Base-by-base conservation (phyloP, 2,888 invertebrate genomes). In the Strigamia crassipes region DNA sequence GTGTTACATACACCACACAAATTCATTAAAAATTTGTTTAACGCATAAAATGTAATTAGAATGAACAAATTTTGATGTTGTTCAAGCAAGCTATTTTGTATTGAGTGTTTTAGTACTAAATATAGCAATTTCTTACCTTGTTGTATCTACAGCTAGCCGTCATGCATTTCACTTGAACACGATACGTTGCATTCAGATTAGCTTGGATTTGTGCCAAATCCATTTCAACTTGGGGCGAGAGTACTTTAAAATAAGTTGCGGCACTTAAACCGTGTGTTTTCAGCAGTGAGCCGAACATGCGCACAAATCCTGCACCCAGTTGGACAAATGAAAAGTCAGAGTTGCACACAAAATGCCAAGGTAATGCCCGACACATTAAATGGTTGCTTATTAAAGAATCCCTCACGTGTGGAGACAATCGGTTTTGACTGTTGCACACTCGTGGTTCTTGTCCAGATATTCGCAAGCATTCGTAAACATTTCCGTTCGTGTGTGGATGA, bases 281-380 rank as follows among this genome's bases (percentile, higher is more conserved):
- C 80, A 83, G 27, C 4, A 78, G 77, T n/a, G 73, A 21, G 15
- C 82, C 82, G 10, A 83, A 66, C 80, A 83, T 82, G 41, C 80
- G 77, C 56, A 79, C 81, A 21, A 83, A 79, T n/a, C 84, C 84
- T 82, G 82, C 83, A 9, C 85, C 85, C 56, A 85, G 81, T 81
- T 85, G 85, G 18, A 84, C 82, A 21, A 85, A 84, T 34, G 81
- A 80, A 81, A 85, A 83, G 10, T 83, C 83, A 15, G 82, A 82
- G 78, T 85, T 85, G 27, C 84, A 80, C n/a, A 85, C 82, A 77
- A 85, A 83, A 82, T 85, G 85, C 81, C 85, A 85, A 12, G 85
- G 85, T 77, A 85, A 83, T 8, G 84, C 84, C 78, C 83, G 83
- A 81, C 84, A 84, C 83, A 85, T 82, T 15, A 84, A 83, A 18